A percentile compares a stretch with the other conserved stretches of the same genome.
phyloP scores from a whole-genome alignment of 2,888 invertebrate species.

The Microctonus aethiopoides region DNA sequence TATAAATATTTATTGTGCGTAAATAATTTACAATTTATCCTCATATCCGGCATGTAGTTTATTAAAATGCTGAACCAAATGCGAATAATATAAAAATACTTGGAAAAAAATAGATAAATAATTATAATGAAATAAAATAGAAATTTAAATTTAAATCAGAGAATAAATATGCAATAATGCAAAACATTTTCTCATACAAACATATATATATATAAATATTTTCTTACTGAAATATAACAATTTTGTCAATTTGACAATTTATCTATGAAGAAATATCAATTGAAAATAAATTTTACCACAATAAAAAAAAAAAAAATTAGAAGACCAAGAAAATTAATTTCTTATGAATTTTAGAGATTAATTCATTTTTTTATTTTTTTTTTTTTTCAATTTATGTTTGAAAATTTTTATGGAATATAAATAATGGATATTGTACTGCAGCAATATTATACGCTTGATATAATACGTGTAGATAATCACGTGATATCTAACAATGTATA shows the following conservation, averaged over 20 bases:
- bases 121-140: neutral
- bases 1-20: neutral
- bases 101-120: neutral
- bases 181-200: neutral
- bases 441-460: slow-evolving; percentile 18
- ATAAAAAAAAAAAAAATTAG: neutral
- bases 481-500: neutral
- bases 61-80: neutral
- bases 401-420: too few species aligned
- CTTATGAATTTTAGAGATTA: too few species aligned
- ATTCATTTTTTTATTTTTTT: slow-evolving; percentile 1
- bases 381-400: too few species aligned
- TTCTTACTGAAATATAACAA: slow-evolving; percentile 25
- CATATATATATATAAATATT: slow-evolving; percentile 34
- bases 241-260: neutral
- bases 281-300: neutral
- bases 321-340: neutral
- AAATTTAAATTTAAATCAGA: neutral
- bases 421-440: slow-evolving; percentile 3
- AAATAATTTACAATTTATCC: neutral
- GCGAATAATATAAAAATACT: neutral
- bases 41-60: neutral
- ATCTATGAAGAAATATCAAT: neutral
- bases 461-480: neutral
- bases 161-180: neutral